Conservation (phyloP, 2,888 invertebrate genomes). For the Acanthosoma haemorrhoidale region DNA sequence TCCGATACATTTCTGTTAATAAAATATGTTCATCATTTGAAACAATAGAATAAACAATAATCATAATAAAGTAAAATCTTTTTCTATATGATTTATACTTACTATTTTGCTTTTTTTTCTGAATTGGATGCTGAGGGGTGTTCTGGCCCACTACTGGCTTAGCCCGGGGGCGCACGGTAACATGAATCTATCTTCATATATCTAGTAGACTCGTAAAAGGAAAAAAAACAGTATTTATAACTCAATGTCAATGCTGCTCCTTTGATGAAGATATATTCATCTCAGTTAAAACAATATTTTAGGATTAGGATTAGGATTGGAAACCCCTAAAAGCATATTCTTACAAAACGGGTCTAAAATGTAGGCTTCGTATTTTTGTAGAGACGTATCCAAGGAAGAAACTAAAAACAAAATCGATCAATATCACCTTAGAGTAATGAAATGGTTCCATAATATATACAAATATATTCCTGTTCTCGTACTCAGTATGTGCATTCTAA, state of each 20-base stretch:
- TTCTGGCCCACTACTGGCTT: neutral
- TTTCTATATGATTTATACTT: too few relatives aligned
- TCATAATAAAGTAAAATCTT: too few relatives aligned
- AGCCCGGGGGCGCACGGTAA: neutral
- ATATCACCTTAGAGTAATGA: too few relatives aligned
- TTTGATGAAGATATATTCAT: neutral
- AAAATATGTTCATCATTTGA: too few relatives aligned
- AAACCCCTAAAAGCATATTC: neutral
- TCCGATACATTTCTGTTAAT: too few relatives aligned
- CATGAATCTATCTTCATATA: constrained; percentile 2
- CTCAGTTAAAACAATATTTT: neutral
- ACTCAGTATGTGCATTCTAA: too few relatives aligned
- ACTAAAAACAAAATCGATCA: too few relatives aligned
- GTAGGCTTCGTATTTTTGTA: neutral
- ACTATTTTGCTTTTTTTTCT: too few relatives aligned
- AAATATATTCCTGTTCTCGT: too few relatives aligned
- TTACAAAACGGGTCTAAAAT: neutral
- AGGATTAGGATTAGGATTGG: neutral
- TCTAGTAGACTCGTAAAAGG: neutral
- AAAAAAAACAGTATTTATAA: neutral
- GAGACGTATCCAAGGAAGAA: too few relatives aligned
- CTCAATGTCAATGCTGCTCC: neutral
- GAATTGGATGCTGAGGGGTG: neutral
- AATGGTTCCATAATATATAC: too few relatives aligned
- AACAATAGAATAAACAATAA: too few relatives aligned